phyloP scores from a whole-genome alignment of 2,888 invertebrate species.

The Lepetodrilus schrolli region DNA sequence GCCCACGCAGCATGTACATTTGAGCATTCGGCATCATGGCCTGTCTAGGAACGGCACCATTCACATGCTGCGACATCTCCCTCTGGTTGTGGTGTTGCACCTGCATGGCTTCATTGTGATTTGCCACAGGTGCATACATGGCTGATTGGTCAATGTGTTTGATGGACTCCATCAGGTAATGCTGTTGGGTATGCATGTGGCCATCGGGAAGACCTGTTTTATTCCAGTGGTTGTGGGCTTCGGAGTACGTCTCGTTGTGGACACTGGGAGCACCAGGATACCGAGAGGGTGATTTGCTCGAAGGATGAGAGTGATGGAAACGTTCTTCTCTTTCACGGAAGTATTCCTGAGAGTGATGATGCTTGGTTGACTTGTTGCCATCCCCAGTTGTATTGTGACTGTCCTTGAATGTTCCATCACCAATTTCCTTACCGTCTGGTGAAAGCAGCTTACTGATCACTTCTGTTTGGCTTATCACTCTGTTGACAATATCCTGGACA shows the following conservation, averaged over 20 bases:
- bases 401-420: background rate
- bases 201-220: background rate
- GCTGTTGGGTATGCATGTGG: background rate
- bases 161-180: background rate
- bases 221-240: background rate
- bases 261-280: background rate
- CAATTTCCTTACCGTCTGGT: slow-evolving; percentile 10
- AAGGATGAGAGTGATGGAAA: background rate
- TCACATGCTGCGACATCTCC: background rate
- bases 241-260: background rate
- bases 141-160: background rate
- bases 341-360: background rate
- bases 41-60: background rate
- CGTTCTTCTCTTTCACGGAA: no score
- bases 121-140: background rate
- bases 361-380: background rate
- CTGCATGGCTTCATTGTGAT: slow-evolving; percentile 10
- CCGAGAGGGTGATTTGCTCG: background rate
- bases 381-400: background rate
- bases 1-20: slow-evolving; percentile 11
- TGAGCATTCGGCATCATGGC: slow-evolving; percentile 19
- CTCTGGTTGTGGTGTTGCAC: background rate
- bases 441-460: slow-evolving; percentile 43
- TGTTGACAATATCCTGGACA: slow-evolving; percentile 61
- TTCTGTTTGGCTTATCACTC: slow-evolving; percentile 57